Percentiles rank a stretch among this genome's conserved stretches.
Conservation (phyloP, 53 echinoderm and acorn worm genomes). For the Arbacia lixula region DNA sequence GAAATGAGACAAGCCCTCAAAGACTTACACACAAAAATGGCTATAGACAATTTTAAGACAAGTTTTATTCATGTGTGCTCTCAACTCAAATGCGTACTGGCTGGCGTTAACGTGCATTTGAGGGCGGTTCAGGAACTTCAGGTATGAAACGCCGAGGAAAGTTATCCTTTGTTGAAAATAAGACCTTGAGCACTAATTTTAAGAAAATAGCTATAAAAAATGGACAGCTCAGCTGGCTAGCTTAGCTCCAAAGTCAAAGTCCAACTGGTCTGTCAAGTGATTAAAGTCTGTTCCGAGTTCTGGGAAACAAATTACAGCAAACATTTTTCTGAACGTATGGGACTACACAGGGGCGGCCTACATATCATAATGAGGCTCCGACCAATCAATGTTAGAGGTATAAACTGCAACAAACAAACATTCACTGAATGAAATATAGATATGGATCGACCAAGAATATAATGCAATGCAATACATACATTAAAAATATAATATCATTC, state of each 20-base stretch:
- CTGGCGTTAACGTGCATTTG: too few species aligned
- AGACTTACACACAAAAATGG: too few species aligned
- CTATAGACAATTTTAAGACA: too few species aligned
- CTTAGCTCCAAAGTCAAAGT: neutral
- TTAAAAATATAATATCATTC: neutral
- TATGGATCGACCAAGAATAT: neutral
- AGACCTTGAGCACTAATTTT: neutral
- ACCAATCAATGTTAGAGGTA: neutral
- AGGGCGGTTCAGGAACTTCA: too few species aligned
- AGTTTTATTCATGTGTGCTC: too few species aligned
- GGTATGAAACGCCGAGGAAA: too few species aligned
- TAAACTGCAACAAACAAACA: neutral
- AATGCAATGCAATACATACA: neutral
- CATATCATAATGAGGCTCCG: neutral
- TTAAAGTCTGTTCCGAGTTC: too few species aligned
- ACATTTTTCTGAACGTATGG: conserved; percentile 10
- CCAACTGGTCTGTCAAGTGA: neutral
- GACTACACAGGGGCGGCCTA: conserved; percentile 34
- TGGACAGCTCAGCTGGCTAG: neutral
- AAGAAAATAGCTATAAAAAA: neutral
- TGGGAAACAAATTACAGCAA: neutral
- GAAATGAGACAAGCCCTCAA: too few species aligned
- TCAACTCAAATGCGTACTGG: too few species aligned
- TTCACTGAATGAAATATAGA: neutral
- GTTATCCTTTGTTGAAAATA: too few species aligned